phyloP scores from a whole-genome alignment of 2,113 vertebrate species.

The Cololabis saira region DNA sequence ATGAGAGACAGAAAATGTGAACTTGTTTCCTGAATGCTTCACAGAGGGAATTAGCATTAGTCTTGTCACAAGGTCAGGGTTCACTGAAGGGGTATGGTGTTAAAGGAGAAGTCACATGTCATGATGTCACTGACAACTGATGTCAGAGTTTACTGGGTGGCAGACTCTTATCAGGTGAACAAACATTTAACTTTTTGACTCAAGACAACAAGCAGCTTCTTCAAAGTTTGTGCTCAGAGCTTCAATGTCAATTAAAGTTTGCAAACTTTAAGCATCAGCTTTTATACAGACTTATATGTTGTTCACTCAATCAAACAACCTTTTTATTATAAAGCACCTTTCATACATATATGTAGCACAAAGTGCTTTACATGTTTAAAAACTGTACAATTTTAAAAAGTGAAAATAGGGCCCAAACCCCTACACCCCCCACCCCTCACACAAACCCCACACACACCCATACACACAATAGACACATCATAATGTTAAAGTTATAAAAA shows the following conservation, averaged over 20 bases:
- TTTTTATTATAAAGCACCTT: too few species aligned
- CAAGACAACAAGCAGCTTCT: too few species aligned
- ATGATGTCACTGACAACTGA: conserved; percentile 11
- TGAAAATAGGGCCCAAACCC: too few species aligned
- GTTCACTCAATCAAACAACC: neutral
- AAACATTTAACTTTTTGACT: conserved; percentile 41
- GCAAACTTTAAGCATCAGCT: conserved; percentile 20
- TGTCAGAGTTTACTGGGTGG: conserved; percentile 26
- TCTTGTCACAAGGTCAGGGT: conserved; percentile 53
- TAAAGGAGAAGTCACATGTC: conserved; percentile 45
- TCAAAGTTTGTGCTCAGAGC: too few species aligned
- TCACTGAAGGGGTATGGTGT: conserved; percentile 42
- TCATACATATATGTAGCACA: too few species aligned
- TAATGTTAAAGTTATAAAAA: too few species aligned
- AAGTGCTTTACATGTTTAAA: too few species aligned
- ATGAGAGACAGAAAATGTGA: conserved; percentile 46
- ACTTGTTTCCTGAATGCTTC: conserved; percentile 41
- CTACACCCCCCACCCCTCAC: too few species aligned
- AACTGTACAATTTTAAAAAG: too few species aligned
- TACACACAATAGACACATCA: neutral
- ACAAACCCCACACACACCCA: too few species aligned
- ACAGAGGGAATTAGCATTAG: conserved; percentile 47
- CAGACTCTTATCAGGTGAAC: conserved; percentile 60
- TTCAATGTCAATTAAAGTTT: neutral
- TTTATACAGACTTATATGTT: neutral